Conservation (phyloP, 2,888 invertebrate genomes). For the Oxystoma pomonae region DNA sequence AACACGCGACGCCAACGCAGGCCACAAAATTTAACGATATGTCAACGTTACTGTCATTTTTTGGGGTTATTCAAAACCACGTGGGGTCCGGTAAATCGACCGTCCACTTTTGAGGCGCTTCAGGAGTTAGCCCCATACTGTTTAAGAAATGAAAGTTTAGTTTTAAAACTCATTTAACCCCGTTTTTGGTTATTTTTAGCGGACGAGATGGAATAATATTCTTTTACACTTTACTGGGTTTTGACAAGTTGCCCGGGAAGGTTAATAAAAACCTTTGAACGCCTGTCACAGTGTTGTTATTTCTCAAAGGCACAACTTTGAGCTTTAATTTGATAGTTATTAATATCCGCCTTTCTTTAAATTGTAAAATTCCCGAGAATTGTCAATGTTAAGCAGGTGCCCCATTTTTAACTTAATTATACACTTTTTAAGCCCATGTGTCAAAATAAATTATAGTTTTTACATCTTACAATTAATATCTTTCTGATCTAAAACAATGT, state of each 20-base stretch:
- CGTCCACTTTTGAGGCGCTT: constrained; percentile 56
- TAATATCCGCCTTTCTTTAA: constrained; percentile 94
- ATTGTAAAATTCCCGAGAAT: too few relatives aligned
- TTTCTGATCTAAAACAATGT: neutral
- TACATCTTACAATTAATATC: too few relatives aligned
- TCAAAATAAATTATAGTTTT: too few relatives aligned
- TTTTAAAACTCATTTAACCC: constrained; percentile 20
- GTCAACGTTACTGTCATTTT: constrained; percentile 34
- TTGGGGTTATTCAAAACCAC: constrained; percentile 43
- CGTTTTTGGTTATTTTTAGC: constrained; percentile 13
- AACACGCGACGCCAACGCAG: constrained; percentile 41
- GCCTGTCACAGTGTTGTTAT: constrained; percentile 38
- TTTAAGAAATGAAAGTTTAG: constrained; percentile 44
- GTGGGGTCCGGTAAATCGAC: constrained; percentile 37
- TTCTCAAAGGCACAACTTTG: constrained; percentile 58
- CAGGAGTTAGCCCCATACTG: constrained; percentile 51
- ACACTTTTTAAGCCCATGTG: too few relatives aligned
- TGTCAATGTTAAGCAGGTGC: too few relatives aligned
- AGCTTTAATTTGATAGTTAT: constrained; percentile 89
- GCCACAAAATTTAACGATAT: constrained; percentile 41
- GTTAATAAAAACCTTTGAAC: constrained; percentile 35
- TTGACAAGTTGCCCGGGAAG: neutral
- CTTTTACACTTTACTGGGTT: neutral
- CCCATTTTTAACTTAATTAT: too few relatives aligned
- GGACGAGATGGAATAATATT: constrained; percentile 13